Evolutionary conservation across 2,113 vertebrate genomes (phyloP).

Genomic region (Hippocampus abdominalis): DNA sequence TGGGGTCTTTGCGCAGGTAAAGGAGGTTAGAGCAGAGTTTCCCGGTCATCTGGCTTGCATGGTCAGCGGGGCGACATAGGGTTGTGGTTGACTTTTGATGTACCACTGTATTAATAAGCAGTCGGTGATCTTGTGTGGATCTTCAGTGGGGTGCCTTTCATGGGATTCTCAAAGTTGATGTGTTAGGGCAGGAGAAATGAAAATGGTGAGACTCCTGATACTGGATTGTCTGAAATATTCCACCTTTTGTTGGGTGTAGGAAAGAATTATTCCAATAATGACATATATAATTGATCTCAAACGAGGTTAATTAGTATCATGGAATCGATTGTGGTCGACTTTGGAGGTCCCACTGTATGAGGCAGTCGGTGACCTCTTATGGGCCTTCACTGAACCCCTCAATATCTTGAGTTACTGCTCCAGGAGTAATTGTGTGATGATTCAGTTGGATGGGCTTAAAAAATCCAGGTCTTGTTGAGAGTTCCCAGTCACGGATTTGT

Average conservation of each 20-base stretch:
- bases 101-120: no score
- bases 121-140: no score
- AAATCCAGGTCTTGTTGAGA: not conserved
- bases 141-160: no score
- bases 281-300: not conserved
- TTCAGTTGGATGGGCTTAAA: no score
- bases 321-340: not conserved
- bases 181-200: not conserved
- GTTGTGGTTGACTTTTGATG: not conserved
- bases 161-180: not conserved
- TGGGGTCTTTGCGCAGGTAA: slow-evolving; percentile 38
- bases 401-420: no score
- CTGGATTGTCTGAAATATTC: not conserved
- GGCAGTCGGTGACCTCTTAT: no score
- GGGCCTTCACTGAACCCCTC: no score
- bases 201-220: not conserved
- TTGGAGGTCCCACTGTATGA: not conserved
- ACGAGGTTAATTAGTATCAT: not conserved
- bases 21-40: slow-evolving; percentile 19
- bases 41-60: slow-evolving; percentile 38
- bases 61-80: slow-evolving; percentile 5
- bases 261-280: not conserved
- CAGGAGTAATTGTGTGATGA: no score
- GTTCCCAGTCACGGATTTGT: not conserved
- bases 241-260: not conserved